A percentile compares a stretch with the other conserved stretches of the same genome.
Conservation (phyloP, 1,140 invertebrate species). For the Halesus radiatus region DNA sequence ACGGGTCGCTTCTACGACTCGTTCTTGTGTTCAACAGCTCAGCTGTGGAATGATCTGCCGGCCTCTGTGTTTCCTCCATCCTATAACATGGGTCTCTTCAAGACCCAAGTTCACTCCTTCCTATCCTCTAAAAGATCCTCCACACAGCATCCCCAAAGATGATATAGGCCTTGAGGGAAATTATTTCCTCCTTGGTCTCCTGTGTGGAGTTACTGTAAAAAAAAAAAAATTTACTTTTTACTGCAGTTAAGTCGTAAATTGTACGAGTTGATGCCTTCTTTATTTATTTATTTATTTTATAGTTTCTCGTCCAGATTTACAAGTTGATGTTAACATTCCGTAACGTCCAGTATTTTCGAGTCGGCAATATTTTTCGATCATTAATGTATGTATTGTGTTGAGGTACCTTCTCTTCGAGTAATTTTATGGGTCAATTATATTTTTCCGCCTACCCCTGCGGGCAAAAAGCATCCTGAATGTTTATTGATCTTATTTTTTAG, state of each 20-base stretch:
- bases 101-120: too few species aligned
- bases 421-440: slow-evolving; percentile 20
- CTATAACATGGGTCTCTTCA: too few species aligned
- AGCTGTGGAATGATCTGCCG: too few species aligned
- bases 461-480: neutral
- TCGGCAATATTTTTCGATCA: slow-evolving; percentile 5
- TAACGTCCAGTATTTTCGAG: neutral
- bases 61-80: too few species aligned
- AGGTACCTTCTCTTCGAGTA: neutral
- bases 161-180: too few species aligned
- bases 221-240: neutral
- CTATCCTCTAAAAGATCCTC: too few species aligned
- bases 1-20: too few species aligned
- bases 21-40: too few species aligned
- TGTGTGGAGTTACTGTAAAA: too few species aligned
- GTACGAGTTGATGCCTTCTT: neutral
- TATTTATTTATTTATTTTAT: neutral
- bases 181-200: too few species aligned
- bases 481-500: slow-evolving; percentile 26
- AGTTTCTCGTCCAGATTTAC: neutral
- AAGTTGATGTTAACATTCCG: neutral
- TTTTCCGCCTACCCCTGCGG: neutral
- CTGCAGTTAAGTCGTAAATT: neutral
- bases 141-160: too few species aligned
- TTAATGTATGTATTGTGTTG: neutral